Evolutionary conservation across 2,113 vertebrate species (phyloP).

Genomic region (Pteronura brasiliensis): DNA sequence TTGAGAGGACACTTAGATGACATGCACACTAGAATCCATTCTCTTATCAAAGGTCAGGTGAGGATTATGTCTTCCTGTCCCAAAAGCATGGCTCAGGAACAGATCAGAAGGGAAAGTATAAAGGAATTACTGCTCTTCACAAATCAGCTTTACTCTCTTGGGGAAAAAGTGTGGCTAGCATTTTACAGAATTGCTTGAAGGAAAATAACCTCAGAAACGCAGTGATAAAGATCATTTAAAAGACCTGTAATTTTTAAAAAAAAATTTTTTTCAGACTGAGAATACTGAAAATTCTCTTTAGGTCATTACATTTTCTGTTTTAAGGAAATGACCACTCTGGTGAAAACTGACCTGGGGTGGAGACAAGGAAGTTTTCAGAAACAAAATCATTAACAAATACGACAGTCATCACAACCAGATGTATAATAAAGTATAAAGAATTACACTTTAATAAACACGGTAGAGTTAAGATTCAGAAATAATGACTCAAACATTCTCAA

Average conservation of each 20-base stretch:
- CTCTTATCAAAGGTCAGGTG: background rate
- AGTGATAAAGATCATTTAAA: background rate
- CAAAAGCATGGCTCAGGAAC: background rate
- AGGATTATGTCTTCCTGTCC: background rate
- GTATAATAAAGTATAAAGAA: background rate
- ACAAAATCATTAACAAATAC: background rate
- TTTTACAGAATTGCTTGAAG: background rate
- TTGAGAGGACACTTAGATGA: background rate
- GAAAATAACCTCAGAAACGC: background rate
- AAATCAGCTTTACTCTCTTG: background rate
- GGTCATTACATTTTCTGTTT: background rate
- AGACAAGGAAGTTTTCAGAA: background rate
- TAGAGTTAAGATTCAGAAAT: background rate
- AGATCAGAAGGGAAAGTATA: background rate
- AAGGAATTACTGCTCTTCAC: background rate
- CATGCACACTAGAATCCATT: background rate
- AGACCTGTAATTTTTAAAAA: background rate
- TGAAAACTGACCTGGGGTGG: background rate
- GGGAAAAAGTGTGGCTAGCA: background rate
- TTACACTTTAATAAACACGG: background rate
- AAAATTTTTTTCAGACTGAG: background rate
- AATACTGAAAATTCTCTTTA: background rate
- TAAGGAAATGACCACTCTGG: background rate
- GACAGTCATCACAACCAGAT: background rate
- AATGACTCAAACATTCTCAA: background rate